These are phyloP conservation scores for Astreopora myriophthalma DNA, from an alignment of 64 coral and sea anemone genomes.

Conservation along the genomic window DNA sequence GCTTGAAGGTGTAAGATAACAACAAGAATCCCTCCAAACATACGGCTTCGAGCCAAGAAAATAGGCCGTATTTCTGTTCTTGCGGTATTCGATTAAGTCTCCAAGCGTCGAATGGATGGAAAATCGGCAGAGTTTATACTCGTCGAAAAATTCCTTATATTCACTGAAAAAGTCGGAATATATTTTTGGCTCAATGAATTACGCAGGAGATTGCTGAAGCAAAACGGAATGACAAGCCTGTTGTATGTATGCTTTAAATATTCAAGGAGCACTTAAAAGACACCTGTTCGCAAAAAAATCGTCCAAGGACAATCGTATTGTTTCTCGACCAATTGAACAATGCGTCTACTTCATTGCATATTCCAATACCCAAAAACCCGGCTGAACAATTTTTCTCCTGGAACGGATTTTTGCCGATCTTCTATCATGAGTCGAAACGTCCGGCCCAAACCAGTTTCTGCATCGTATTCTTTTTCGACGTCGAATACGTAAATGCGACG, in stretches of 20 bases:
- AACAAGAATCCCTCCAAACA: constrained; percentile 4
- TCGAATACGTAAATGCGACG: too few species aligned
- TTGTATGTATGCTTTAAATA: constrained; percentile 41
- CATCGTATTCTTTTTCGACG: too few species aligned
- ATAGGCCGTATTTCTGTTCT: not conserved
- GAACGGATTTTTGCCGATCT: too few species aligned
- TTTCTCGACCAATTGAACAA: constrained; percentile 21
- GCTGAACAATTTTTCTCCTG: not conserved
- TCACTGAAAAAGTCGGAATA: not conserved
- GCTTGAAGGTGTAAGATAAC: constrained; percentile 2
- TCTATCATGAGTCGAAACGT: too few species aligned
- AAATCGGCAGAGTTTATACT: not conserved
- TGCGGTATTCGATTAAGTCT: not conserved
- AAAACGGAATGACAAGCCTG: constrained; percentile 10
- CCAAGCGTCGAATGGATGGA: not conserved
- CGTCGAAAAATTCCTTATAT: not conserved
- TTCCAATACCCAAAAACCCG: not conserved
- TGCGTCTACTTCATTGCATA: constrained; percentile 18
- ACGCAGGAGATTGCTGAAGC: not conserved
- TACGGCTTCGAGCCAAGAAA: not conserved
- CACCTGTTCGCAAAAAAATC: constrained; percentile 23
- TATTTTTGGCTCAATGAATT: not conserved
- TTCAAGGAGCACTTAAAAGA: constrained; percentile 1
- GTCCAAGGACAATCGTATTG: constrained; percentile 37
- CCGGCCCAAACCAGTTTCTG: too few species aligned